Evolutionary conservation across 2,888 invertebrate genomes (phyloP).

Genomic region (Lycocerus yunnanus): DNA sequence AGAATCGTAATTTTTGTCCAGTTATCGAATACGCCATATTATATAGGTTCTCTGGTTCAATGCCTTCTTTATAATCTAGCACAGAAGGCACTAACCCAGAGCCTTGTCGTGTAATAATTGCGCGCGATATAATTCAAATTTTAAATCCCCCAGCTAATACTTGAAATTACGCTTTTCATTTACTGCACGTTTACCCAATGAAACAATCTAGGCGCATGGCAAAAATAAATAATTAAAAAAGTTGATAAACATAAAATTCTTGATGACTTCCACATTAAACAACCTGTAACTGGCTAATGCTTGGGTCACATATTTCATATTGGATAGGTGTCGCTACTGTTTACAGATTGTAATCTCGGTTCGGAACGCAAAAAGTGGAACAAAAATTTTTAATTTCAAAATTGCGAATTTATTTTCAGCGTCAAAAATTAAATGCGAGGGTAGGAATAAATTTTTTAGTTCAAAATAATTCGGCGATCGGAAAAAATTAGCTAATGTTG

Average conservation of each 20-base stretch:
- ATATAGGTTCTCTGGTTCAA: background rate
- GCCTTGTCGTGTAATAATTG: background rate
- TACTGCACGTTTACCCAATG: background rate
- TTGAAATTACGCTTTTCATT: background rate
- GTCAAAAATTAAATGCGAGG: background rate
- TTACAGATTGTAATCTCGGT: background rate
- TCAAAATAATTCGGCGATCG: background rate
- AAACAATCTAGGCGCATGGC: background rate
- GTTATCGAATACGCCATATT: background rate
- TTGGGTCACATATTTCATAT: background rate
- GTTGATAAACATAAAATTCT: background rate
- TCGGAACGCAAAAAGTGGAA: background rate
- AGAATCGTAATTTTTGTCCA: background rate
- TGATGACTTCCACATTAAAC: background rate
- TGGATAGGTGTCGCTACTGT: background rate
- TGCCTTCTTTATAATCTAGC: background rate
- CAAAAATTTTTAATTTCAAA: background rate
- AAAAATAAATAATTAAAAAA: background rate
- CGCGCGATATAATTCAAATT: background rate
- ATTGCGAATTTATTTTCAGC: background rate
- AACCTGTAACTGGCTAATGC: background rate
- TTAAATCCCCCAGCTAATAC: background rate
- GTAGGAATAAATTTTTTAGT: too few relatives aligned
- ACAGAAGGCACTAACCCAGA: background rate
- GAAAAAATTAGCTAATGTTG: background rate